Percentiles rank a stretch among this genome's conserved stretches.
phyloP scores from a whole-genome alignment of 35 echinoderm and acorn worm genomes.

The Stichopus chloronotus region DNA sequence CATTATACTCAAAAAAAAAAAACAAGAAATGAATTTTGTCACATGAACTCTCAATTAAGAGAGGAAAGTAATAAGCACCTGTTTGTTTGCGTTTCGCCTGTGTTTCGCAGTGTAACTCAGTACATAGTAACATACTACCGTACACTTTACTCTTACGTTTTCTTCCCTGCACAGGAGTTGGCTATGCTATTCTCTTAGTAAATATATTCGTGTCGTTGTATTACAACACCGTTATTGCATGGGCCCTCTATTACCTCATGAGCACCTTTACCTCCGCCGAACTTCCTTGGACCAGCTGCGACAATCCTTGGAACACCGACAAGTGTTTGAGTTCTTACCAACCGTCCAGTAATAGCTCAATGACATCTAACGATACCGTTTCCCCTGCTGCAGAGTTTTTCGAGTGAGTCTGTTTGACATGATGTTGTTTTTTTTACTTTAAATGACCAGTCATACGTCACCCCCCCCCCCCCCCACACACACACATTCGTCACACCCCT shows the following conservation, averaged over 20 bases:
- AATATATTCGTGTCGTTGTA: conserved; percentile 85
- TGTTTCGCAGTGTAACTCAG: too few species aligned
- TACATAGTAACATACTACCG: too few species aligned
- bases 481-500: neutral
- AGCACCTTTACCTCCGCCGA: conserved; percentile 63
- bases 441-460: neutral
- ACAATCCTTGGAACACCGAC: conserved; percentile 83
- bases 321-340: conserved; percentile 66
- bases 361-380: neutral
- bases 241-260: conserved; percentile 88
- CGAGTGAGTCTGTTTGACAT: conserved; percentile 63
- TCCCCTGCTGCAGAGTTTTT: conserved; percentile 89
- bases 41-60: too few species aligned
- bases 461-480: too few species aligned
- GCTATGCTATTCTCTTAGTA: conserved; percentile 79
- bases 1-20: too few species aligned
- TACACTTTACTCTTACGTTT: neutral
- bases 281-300: conserved; percentile 88
- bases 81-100: too few species aligned
- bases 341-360: conserved; percentile 8
- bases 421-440: neutral
- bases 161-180: conserved; percentile 59
- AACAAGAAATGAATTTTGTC: too few species aligned
- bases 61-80: too few species aligned
- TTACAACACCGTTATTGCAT: conserved; percentile 94